Percentiles rank a stretch among this genome's conserved stretches.
These are phyloP conservation scores for Thryonomys swinderianus DNA, from an alignment of 2,113 vertebrate genomes.

Conservation along the genomic window DNA sequence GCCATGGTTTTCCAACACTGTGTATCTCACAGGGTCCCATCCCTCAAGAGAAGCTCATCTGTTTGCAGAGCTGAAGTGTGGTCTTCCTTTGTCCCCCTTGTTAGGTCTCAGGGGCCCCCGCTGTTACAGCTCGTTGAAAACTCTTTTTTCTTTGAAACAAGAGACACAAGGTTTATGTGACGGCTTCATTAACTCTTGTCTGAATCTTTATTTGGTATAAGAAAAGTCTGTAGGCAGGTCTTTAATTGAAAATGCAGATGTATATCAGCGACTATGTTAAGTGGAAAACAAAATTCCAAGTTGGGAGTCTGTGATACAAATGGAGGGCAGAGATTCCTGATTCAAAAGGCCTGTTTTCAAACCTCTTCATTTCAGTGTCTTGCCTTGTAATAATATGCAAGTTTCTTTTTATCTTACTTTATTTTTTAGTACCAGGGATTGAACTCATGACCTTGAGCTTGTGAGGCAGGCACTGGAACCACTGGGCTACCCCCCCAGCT, in stretches of 20 bases:
- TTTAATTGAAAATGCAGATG: background rate
- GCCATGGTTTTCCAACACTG: constrained; percentile 43
- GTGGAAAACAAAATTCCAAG: background rate
- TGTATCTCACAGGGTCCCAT: constrained; percentile 70
- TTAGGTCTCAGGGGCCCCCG: constrained; percentile 53
- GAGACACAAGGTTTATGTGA: background rate
- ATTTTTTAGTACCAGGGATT: too few species aligned
- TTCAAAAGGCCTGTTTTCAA: constrained; percentile 36
- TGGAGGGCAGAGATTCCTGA: background rate
- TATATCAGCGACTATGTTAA: background rate
- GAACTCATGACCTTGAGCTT: too few species aligned
- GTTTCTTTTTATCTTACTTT: background rate
- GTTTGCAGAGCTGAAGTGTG: constrained; percentile 74
- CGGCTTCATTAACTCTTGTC: constrained; percentile 71
- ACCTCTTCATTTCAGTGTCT: background rate
- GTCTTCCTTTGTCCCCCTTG: constrained; percentile 61
- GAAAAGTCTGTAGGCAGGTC: background rate
- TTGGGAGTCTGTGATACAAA: background rate
- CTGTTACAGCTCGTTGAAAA: constrained; percentile 58
- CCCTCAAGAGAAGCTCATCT: constrained; percentile 67
- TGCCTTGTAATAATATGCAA: background rate
- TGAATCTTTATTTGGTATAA: constrained; percentile 48
- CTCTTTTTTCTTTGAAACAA: constrained; percentile 61
- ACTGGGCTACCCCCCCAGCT: too few species aligned
- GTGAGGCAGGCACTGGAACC: too few species aligned